Evolutionary conservation across 2,113 vertebrate species (phyloP), one percentile per base, ranked within the genome.

Genomic region (Crypturellus undulatus): DNA sequence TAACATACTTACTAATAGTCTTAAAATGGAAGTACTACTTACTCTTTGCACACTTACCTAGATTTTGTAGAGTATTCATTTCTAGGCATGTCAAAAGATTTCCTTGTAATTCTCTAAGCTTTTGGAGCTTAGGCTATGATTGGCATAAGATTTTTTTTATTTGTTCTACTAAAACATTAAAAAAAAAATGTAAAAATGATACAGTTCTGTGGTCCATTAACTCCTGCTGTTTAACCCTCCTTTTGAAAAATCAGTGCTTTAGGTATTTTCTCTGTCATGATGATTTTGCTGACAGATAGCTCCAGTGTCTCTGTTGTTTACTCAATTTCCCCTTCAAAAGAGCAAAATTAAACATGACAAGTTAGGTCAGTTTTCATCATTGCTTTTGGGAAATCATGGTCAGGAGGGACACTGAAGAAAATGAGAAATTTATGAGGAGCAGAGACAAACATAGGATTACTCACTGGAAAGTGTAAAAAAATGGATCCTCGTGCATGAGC

Each of bases 381-480:
- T 68, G 34, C 87, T 80, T 59, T 67, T 22, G 81, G 87, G 81
- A 85, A 78, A 84, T 93, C 42, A 58, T 19, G n/a, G 64, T 5
- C 68, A 36, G 18, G 32, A 91, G 42, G 22, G 56, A 85, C 56
- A 36, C 9, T 60, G 85, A 94, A 51, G 38, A 79, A 47, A 65
- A 21, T 65, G 92, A 71, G 60, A 80, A 56, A 8, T 24, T 84
- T 91, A 80, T 77, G 56, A 86, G 43, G 34, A 52, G 51, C 22
- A 51, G 60, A 83, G 64, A 83, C 52, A 95, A 92, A 85, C 69
- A 85, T 13, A 28, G 51, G 36, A 90, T 94, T 95, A 78, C 32
- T 82, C 65, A 91, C 16, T 95, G 93, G 79, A 90, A 94, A 92
- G 56, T 73, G 7, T 73, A 79, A 89, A 51, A 49, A 47, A 94